Percentiles rank a stretch among this genome's conserved stretches.
Evolutionary conservation across 1,140 invertebrate genomes (phyloP).

Genomic region (Drosophila kohkoa): DNA sequence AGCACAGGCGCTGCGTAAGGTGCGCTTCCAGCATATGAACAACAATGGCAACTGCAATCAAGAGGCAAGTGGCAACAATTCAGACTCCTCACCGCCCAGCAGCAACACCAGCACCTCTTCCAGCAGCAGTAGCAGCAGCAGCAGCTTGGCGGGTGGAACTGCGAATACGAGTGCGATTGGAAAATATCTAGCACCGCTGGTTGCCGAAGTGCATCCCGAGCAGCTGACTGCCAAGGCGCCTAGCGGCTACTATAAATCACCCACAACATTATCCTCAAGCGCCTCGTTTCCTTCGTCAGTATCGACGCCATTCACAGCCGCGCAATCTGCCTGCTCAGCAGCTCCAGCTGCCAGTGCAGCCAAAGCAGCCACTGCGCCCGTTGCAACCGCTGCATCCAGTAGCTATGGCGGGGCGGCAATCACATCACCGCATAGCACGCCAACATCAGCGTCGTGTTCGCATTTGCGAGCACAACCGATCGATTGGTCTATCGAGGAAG

Average conservation of each 20-base stretch:
- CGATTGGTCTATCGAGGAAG: conserved; percentile 97
- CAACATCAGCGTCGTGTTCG: conserved; percentile 58
- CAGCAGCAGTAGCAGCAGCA: conserved; percentile 28
- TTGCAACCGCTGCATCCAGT: conserved; percentile 54
- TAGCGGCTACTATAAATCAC: conserved; percentile 74
- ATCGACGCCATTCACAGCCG: conserved; percentile 78
- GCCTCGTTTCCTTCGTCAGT: conserved; percentile 82
- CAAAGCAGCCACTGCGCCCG: conserved; percentile 75
- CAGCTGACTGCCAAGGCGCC: conserved; percentile 81
- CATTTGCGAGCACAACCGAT: conserved; percentile 87
- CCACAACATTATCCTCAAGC: conserved; percentile 78
- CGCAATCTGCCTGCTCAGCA: conserved; percentile 77
- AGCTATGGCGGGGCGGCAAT: conserved; percentile 59
- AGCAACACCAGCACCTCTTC: conserved; percentile 37
- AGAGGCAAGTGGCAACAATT: conserved; percentile 32
- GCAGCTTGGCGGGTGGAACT: conserved; percentile 67
- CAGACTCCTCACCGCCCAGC: conserved; percentile 37
- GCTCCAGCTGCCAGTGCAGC: conserved; percentile 66
- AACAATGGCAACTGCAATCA: conserved; percentile 46
- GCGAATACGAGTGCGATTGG: conserved; percentile 66
- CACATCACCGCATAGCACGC: conserved; percentile 64
- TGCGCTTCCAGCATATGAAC: conserved; percentile 71
- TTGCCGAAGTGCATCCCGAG: conserved; percentile 84
- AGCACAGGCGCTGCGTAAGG: conserved; percentile 67
- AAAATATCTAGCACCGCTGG: conserved; percentile 85